These are phyloP conservation scores for Neogobius melanostomus DNA, from an alignment of 2,113 vertebrate species.

Conservation along the genomic window DNA sequence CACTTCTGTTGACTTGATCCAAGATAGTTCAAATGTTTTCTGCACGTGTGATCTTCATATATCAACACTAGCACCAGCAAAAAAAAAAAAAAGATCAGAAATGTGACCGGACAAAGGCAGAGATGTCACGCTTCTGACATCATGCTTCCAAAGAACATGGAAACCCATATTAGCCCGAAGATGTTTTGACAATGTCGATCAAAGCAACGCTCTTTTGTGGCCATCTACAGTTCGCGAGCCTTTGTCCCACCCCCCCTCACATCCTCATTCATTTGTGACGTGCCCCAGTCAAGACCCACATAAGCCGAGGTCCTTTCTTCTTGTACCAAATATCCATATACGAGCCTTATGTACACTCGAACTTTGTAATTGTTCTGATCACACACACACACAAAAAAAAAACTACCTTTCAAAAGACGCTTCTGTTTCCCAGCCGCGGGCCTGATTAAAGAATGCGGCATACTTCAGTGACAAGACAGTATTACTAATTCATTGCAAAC, in stretches of 20 bases:
- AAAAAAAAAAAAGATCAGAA: neutral
- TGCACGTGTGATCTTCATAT: too few species aligned
- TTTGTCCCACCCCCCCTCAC: slow-evolving; percentile 30
- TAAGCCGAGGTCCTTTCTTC: slow-evolving; percentile 37
- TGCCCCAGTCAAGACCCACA: slow-evolving; percentile 54
- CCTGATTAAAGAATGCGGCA: slow-evolving; percentile 88
- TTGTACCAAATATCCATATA: slow-evolving; percentile 30
- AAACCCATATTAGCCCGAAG: slow-evolving; percentile 41
- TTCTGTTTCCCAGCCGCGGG: slow-evolving; percentile 67
- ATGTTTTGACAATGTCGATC: slow-evolving; percentile 58
- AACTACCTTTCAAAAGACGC: slow-evolving; percentile 78
- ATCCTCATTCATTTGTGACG: slow-evolving; percentile 45
- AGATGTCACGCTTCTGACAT: neutral
- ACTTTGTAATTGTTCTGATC: slow-evolving; percentile 80
- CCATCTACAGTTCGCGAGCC: slow-evolving; percentile 45
- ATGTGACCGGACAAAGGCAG: neutral
- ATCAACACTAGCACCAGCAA: neutral
- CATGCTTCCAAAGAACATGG: slow-evolving; percentile 3
- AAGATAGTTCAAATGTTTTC: too few species aligned
- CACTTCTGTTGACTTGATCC: too few species aligned
- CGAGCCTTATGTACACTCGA: slow-evolving; percentile 38
- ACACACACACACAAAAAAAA: slow-evolving; percentile 51
- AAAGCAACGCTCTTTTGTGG: slow-evolving; percentile 56
- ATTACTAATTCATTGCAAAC: slow-evolving; percentile 95
- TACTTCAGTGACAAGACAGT: slow-evolving; percentile 87